Evolutionary conservation across 2,888 invertebrate genomes (phyloP).

Genomic region (Sipunculus nudus): DNA sequence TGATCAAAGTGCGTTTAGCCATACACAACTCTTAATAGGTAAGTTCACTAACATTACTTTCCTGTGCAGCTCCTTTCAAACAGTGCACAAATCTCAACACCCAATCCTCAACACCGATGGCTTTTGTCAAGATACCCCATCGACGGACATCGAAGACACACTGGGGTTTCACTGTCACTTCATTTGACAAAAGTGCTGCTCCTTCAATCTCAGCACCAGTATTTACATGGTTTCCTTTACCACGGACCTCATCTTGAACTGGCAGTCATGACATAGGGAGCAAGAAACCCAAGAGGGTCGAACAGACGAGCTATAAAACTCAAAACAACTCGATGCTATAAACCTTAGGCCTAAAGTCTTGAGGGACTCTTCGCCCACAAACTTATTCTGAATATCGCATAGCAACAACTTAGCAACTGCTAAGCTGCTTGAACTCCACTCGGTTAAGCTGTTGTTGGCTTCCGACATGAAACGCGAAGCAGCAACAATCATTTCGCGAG

Average conservation of each 20-base stretch:
- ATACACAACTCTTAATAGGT: background rate
- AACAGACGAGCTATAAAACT: conserved; percentile 30
- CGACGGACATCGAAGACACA: background rate
- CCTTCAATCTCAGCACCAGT: background rate
- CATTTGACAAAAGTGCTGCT: background rate
- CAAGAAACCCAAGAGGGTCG: conserved; percentile 40
- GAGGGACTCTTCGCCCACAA: background rate
- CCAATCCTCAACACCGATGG: background rate
- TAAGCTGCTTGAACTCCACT: conserved; percentile 35
- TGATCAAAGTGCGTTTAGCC: background rate
- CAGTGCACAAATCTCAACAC: background rate
- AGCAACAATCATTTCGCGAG: conserved; percentile 11
- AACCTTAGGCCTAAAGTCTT: conserved; percentile 26
- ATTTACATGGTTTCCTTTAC: background rate
- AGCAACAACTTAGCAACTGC: background rate
- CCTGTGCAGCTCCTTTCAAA: background rate
- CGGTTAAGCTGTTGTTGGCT: conserved; percentile 35
- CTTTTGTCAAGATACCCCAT: background rate
- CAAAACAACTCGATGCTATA: conserved; percentile 15
- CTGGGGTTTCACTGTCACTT: background rate
- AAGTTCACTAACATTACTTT: background rate
- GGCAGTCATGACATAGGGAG: conserved; percentile 22
- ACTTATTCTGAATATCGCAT: background rate
- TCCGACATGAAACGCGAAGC: conserved; percentile 7
- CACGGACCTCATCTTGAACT: conserved; percentile 11